Conservation (phyloP, 2,888 invertebrate genomes). For the Eustalomyia histrio region DNA sequence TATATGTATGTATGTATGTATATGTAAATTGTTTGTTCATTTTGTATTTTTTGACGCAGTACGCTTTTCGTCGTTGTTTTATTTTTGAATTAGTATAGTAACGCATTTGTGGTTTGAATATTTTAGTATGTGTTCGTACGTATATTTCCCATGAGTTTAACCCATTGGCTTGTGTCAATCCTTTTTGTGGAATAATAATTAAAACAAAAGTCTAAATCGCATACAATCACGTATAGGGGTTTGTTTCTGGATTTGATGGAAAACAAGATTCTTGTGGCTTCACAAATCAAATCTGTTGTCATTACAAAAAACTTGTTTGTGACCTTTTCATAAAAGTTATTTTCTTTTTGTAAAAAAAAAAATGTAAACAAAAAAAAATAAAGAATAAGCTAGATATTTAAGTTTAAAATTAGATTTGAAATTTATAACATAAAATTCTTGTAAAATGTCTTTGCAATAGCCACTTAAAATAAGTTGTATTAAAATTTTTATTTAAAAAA, state of each 20-base stretch:
- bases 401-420: too few relatives aligned
- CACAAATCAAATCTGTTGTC: not conserved
- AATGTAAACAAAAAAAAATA: too few relatives aligned
- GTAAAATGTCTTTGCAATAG: too few relatives aligned
- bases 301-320: not conserved
- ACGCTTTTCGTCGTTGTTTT: slow-evolving; percentile 11
- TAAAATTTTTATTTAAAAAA: too few relatives aligned
- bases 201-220: not conserved
- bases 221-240: not conserved
- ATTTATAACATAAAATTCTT: too few relatives aligned
- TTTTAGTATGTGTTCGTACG: not conserved
- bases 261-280: slow-evolving; percentile 1
- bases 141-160: slow-evolving; percentile 17
- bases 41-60: slow-evolving; percentile 21
- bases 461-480: too few relatives aligned
- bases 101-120: slow-evolving; percentile 39
- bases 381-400: too few relatives aligned
- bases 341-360: too few relatives aligned
- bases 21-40: slow-evolving; percentile 22
- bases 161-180: slow-evolving; percentile 21
- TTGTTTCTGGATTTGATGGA: not conserved
- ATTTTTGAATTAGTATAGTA: slow-evolving; percentile 3
- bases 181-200: slow-evolving; percentile 12
- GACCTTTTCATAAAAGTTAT: not conserved
- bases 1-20: too few relatives aligned